Evolutionary conservation across 1,140 invertebrate species (phyloP).

Genomic region (Dinoponera quadriceps): DNA sequence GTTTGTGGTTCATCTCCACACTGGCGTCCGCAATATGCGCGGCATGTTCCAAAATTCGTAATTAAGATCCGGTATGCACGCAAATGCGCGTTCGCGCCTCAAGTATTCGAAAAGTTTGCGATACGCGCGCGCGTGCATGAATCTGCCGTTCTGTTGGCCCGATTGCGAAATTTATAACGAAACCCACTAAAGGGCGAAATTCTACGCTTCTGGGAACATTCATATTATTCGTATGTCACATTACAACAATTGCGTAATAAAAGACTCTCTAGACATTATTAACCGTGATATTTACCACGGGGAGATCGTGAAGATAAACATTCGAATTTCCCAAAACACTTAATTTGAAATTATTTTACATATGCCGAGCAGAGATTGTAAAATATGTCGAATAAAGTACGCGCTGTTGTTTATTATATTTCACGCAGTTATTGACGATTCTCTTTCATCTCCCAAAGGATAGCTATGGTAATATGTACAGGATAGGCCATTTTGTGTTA

Average conservation of each 20-base stretch:
- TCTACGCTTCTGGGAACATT: neutral
- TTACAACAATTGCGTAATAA: neutral
- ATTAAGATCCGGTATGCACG: slow-evolving; percentile 52
- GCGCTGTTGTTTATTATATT: too few relatives aligned
- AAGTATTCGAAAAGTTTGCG: slow-evolving; percentile 41
- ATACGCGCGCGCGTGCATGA: too few relatives aligned
- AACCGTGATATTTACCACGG: neutral
- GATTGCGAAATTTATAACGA: slow-evolving; percentile 14
- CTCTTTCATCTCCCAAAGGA: too few relatives aligned
- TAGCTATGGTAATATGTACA: too few relatives aligned
- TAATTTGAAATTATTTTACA: too few relatives aligned
- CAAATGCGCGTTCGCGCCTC: slow-evolving; percentile 20
- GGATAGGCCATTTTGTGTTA: too few relatives aligned
- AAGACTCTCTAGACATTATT: neutral
- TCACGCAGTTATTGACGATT: too few relatives aligned
- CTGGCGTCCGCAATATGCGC: slow-evolving; percentile 38
- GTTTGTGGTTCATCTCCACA: slow-evolving; percentile 29
- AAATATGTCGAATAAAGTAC: too few relatives aligned
- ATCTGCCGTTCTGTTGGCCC: neutral
- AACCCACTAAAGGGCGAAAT: neutral
- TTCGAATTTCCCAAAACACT: too few relatives aligned
- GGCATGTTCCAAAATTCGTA: slow-evolving; percentile 43
- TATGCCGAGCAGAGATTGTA: too few relatives aligned
- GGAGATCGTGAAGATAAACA: too few relatives aligned
- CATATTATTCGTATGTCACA: neutral